Base-by-base conservation (phyloP, 2,113 vertebrate species). In the Stercorarius parasiticus region DNA sequence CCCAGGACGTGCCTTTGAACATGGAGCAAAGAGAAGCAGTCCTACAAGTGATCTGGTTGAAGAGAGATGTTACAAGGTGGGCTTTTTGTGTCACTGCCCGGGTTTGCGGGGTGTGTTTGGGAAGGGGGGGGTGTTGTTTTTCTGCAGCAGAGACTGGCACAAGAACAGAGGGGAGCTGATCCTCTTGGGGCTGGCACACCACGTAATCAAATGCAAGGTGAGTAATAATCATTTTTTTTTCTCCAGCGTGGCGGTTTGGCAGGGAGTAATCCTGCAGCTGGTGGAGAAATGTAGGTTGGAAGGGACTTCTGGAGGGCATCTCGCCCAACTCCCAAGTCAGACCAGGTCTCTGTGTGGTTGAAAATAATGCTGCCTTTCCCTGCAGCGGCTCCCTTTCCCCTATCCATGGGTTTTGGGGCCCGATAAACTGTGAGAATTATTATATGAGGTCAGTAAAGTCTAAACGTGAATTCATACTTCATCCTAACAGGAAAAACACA, bases 281-380 rank as follows among this genome's bases (percentile, higher is more conserved):
- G n/a, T 55, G 62, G 52, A 67, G n/a, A 69, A 69, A 58, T 3
- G 30, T 9, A 43, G 32, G 12, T 56, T 52, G 62, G 67, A 61
- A 80, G 34, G 56, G 58, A 42, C 25, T 64, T 47, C 47, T 59
- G 65, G 70, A 67, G 36, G 42, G 53, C 56, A 30, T 21, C 45
- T 45, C 3, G 1, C 45, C 59, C 6, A 9, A 5, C 13, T 66
- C 45, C 25, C 1, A 9, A 13, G 20, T 61, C 73, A 7, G 36
- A 27, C 4, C 29, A 38, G 52, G 40, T 26, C 4, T 1, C n/a
- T 16, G 21, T 3, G 32, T 4, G 3, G 13, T 15, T 0, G 1
- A 15, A 34, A 7, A 4, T 1, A 42, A 42, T 0, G 0, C 6
- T 43, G 34, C 47, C 20, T 40, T 18, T 58, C 56, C 2, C 22